phyloP scores from a whole-genome alignment of 1,140 invertebrate genomes.

The Vanessa atalanta region DNA sequence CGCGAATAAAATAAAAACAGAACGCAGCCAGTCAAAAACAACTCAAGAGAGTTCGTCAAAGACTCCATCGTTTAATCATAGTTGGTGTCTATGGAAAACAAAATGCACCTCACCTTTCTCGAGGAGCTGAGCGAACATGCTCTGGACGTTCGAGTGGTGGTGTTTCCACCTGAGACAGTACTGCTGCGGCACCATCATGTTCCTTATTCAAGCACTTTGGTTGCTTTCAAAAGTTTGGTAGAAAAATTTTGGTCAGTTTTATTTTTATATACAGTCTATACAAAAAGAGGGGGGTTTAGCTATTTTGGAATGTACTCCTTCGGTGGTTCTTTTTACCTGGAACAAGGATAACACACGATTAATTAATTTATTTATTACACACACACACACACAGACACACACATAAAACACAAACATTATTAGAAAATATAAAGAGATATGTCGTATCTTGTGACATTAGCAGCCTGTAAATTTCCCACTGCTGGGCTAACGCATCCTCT shows the following conservation, averaged over 20 bases:
- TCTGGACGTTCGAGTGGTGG: conserved; percentile 93
- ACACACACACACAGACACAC: too few relatives aligned
- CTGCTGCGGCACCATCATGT: conserved; percentile 88
- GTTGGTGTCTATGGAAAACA: too few relatives aligned
- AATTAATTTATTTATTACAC: too few relatives aligned
- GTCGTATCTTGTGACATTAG: too few relatives aligned
- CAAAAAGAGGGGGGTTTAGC: not conserved
- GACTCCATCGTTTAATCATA: too few relatives aligned
- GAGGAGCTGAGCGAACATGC: conserved; percentile 93
- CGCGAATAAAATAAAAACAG: too few relatives aligned
- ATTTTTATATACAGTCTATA: conserved; percentile 12
- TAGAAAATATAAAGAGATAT: too few relatives aligned
- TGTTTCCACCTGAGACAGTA: conserved; percentile 96
- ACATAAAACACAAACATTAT: too few relatives aligned
- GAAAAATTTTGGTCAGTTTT: conserved; percentile 47
- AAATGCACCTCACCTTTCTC: conserved; percentile 79
- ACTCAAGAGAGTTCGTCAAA: too few relatives aligned
- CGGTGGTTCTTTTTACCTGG: conserved; percentile 52
- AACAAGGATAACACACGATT: conserved; percentile 32
- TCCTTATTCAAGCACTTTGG: conserved; percentile 15
- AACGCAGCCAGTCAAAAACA: too few relatives aligned
- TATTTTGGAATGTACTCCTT: conserved; percentile 52
- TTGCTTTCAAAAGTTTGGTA: conserved; percentile 43
- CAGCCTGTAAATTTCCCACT: too few relatives aligned
- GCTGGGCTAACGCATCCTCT: too few relatives aligned